These are phyloP conservation scores for Drosophila auraria DNA, from an alignment of 1,140 invertebrate species.

Conservation along the genomic window DNA sequence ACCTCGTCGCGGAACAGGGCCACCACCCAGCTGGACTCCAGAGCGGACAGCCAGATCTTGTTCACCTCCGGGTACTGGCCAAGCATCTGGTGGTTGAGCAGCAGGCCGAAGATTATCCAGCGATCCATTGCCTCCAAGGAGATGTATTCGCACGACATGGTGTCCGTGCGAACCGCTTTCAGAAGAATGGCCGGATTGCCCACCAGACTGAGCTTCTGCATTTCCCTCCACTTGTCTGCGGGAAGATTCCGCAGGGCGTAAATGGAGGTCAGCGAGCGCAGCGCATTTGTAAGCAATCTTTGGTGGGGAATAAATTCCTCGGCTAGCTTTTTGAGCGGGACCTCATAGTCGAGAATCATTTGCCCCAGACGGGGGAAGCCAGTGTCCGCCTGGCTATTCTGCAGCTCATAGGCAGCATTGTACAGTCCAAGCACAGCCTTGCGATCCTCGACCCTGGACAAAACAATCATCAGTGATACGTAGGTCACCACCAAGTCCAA, in stretches of 20 bases:
- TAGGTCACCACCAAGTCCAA: constrained; percentile 97
- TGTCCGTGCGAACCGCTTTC: constrained; percentile 97
- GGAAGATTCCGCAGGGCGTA: constrained; percentile 96
- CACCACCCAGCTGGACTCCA: constrained; percentile 97
- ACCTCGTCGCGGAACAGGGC: constrained; percentile 99
- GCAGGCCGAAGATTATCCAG: constrained; percentile 98
- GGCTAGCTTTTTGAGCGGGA: constrained; percentile 96
- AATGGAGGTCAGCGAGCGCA: constrained; percentile 94
- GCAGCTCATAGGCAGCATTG: constrained; percentile 98
- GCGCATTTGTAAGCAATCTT: constrained; percentile 93
- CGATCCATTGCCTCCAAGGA: constrained; percentile 97
- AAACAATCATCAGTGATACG: constrained; percentile 97
- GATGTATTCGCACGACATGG: constrained; percentile 98
- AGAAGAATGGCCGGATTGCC: constrained; percentile 96
- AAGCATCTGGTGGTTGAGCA: constrained; percentile 94
- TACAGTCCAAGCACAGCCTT: constrained; percentile 98
- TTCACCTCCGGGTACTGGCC: constrained; percentile 91
- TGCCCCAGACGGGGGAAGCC: constrained; percentile 98
- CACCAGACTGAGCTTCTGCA: constrained; percentile 97
- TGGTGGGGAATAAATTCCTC: constrained; percentile 99
- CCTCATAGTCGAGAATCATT: constrained; percentile 99
- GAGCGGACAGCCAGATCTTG: constrained; percentile 95
- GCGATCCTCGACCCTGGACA: constrained; percentile 98
- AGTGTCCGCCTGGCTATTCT: constrained; percentile 95
- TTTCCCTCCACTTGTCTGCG: constrained; percentile 96